These are phyloP conservation scores for Ceratotherium simum DNA, from an alignment of 2,113 vertebrate species.

Conservation along the genomic window DNA sequence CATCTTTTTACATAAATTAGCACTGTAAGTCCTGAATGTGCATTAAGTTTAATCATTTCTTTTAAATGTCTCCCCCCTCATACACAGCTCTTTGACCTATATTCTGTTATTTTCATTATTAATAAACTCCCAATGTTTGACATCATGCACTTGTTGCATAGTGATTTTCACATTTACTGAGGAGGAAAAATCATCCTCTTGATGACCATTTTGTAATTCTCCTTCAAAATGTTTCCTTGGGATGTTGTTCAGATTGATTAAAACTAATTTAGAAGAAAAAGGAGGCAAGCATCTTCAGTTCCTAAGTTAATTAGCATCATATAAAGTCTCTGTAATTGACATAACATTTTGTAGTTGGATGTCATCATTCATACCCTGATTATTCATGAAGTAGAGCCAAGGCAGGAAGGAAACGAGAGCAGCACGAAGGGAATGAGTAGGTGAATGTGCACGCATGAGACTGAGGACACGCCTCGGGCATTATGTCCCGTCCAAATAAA, in stretches of 20 bases:
- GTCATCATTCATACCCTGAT: slow-evolving; percentile 50
- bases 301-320: slow-evolving; percentile 65
- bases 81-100: slow-evolving; percentile 45
- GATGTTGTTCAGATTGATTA: slow-evolving; percentile 77
- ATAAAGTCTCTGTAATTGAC: slow-evolving; percentile 63
- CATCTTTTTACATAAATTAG: slow-evolving; percentile 66
- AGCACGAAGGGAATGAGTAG: not conserved
- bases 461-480: not conserved
- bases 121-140: slow-evolving; percentile 52
- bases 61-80: slow-evolving; percentile 32
- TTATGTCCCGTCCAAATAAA: not conserved
- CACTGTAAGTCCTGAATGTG: slow-evolving; percentile 53
- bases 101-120: slow-evolving; percentile 65
- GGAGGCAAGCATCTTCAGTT: slow-evolving; percentile 63
- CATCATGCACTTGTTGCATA: slow-evolving; percentile 75
- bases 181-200: slow-evolving; percentile 59
- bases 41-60: slow-evolving; percentile 69
- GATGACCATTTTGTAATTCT: slow-evolving; percentile 79
- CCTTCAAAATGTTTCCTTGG: slow-evolving; percentile 70
- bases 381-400: slow-evolving; percentile 45
- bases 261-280: slow-evolving; percentile 72
- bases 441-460: accelerated
- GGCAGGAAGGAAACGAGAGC: not conserved
- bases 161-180: slow-evolving; percentile 74
- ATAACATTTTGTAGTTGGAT: slow-evolving; percentile 33